Base-by-base conservation (phyloP, 2,113 vertebrate genomes). In the Xiphophorus maculatus region DNA sequence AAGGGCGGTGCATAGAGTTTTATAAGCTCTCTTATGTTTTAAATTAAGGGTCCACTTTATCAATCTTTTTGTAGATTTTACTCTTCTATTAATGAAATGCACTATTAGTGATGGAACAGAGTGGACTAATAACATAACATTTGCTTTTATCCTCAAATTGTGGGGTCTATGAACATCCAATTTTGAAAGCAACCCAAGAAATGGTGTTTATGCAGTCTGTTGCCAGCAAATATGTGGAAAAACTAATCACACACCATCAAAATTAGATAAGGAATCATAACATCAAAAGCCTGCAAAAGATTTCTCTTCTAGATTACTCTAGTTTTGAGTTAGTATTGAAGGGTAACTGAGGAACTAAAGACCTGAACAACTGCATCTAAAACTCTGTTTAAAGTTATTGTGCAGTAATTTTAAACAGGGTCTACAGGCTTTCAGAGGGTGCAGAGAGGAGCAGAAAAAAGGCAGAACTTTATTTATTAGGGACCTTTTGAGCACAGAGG, bases 401-500 rank as follows among this genome's bases (percentile, higher is more conserved):
- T 5, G 27, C 35, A 9, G 15, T 65, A 61, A 70, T 28, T 83
- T 32, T 32, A 29, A 69, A n/a, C 67, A 27, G 67, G 51, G 12
- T 79, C 65, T 8, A 1, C 63, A 65, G 28, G 66, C 64, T 69
- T 54, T 3, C 40, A 27, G 19, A 63, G 25, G 19, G 54, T 30
- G 1, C 68, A 30, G 25, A 30, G 22, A 6, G 35, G 29, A n/a
- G 66, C 12, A 4, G 48, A 73, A 14, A 28, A 69, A 54, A 68
- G 63, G 33, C 32, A 62, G 17, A 29, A 0, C 30, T 80, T 80
- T 78, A 85, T 84, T 82, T 86, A 40, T 75, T 32, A 71, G 61
- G 71, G 76, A 80, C 76, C 69, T 69, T 91, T 54, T 40, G 69
- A 85, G 61, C 76, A 71, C 82, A 76, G 61, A 81, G 82, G 80